phyloP scores from a whole-genome alignment of 2,797 vertebrate genomes.

The Scolopax rusticola region DNA sequence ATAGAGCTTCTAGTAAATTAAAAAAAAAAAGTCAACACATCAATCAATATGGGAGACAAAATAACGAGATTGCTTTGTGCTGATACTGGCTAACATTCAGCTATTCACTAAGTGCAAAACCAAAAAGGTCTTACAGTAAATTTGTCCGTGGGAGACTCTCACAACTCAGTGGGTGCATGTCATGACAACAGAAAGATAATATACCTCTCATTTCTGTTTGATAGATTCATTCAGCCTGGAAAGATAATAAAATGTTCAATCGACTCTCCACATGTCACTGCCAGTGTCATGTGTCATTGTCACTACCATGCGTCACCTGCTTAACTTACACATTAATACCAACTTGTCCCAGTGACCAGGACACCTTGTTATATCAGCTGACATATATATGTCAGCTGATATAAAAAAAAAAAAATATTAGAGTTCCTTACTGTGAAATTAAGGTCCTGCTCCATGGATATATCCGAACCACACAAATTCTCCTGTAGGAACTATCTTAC shows the following conservation, averaged over 20 bases:
- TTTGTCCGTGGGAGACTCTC: neutral
- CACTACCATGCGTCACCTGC: neutral
- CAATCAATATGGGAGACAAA: neutral
- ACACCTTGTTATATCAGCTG: neutral
- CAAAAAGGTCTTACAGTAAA: neutral
- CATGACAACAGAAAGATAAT: neutral
- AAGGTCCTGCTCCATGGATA: neutral
- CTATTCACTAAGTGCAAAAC: neutral
- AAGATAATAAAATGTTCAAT: neutral
- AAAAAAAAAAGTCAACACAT: neutral
- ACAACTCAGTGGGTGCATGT: neutral
- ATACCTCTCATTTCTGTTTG: neutral
- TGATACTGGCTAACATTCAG: neutral
- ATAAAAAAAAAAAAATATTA: neutral
- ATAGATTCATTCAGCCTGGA: neutral
- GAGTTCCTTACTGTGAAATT: neutral
- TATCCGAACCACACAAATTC: neutral
- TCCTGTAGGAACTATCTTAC: neutral
- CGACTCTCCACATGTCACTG: neutral
- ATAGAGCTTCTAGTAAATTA: neutral
- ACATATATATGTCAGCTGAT: neutral
- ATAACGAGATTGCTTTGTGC: neutral
- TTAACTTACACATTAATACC: neutral
- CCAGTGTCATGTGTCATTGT: neutral
- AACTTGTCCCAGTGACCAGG: neutral